These are phyloP conservation scores for Parasteatoda tepidariorum DNA, from an alignment of 1,140 invertebrate species.

Conservation along the genomic window DNA sequence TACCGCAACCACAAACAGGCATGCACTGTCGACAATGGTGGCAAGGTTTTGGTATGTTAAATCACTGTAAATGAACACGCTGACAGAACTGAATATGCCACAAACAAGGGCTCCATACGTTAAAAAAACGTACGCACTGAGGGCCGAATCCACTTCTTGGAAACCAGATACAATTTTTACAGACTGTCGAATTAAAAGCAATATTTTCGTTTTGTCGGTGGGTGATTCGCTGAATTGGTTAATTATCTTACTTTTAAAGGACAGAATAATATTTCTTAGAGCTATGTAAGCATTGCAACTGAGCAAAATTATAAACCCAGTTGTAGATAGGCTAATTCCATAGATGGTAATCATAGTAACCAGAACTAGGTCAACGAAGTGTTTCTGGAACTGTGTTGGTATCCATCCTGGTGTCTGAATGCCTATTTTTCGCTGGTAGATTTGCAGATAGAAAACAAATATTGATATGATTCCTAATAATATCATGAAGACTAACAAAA, in stretches of 20 bases:
- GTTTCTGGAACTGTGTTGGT: not conserved
- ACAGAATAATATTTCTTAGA: not conserved
- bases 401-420: not conserved
- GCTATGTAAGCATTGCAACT: not conserved
- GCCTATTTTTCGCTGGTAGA: not conserved
- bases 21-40: not conserved
- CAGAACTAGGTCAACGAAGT: not conserved
- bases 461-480: not conserved
- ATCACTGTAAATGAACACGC: not conserved
- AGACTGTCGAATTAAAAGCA: not conserved
- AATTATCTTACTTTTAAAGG: not conserved
- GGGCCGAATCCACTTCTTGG: not conserved
- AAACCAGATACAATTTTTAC: not conserved
- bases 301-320: slow-evolving; percentile 2
- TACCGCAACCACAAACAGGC: not conserved
- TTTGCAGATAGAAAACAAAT: not conserved
- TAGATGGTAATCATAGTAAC: not conserved
- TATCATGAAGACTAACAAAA: not conserved
- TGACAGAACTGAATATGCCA: not conserved
- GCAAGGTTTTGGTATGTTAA: not conserved
- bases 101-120: not conserved
- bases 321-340: not conserved
- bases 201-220: not conserved
- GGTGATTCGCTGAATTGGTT: not conserved
- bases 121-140: not conserved